Evolutionary conservation across 2,888 invertebrate genomes (phyloP), one percentile per base, ranked within the genome.

Genomic region (Temnothorax unifasciatus): DNA sequence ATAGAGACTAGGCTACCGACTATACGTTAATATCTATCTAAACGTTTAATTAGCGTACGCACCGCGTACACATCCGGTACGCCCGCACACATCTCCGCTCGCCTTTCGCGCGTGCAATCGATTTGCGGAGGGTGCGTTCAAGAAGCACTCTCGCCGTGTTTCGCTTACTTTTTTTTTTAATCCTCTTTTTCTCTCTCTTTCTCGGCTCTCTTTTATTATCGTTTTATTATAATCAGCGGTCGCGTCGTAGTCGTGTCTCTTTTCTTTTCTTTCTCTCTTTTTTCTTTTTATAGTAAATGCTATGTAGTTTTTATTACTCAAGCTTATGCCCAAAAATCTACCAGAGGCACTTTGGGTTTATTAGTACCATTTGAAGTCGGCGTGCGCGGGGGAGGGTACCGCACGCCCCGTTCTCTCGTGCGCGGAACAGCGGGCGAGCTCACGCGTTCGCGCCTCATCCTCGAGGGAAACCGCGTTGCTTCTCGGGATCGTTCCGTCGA

Each of bases 261-360:
- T 75, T 84, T 69, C 38, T 57, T 85, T 68, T 54, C 44, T 59
- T 57, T 21, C 52, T 63, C 34, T 34, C 34, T 52, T 21, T 57
- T 69, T 52, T 54, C 34, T 59, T 86, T 90, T 91, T 89, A 88
- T 91, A 91, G 88, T 91, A 88, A 92, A 91, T 87, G 89, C 89
- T 90, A 92, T 91, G 91, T 92, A 93, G 91, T 92, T 92, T 93
- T 92, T 92, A 93, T 94, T 94, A 93, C 92, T 93, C 94, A 94
- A 94, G 94, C 94, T 94, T 94, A 94, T 94, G 94, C 94, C 94
- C 94, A 94, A 94, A 94, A 94, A 94, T 94, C 94, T 94, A 95
- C 94, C 94, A 94, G 94, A 94, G 94, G 94, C 94, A 94, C 94
- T 94, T 95, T 94, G 94, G 94, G 93, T 94, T 94, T 94, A 94